Conservation (phyloP, 1,140 invertebrate genomes). For the Aphaenogaster floridana region DNA sequence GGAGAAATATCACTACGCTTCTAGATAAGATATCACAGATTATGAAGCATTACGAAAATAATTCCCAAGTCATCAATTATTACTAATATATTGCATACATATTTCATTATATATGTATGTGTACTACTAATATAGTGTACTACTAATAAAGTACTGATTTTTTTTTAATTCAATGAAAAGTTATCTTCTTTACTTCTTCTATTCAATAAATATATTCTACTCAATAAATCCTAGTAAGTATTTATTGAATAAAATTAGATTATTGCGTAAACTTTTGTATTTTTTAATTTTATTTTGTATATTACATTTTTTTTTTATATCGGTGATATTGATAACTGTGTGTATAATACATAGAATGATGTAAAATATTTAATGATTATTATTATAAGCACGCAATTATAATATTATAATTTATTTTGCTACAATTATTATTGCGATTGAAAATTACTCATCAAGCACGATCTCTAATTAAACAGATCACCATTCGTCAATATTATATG, state of each 20-base stretch:
- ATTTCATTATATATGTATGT: not conserved
- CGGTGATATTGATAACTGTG: not conserved
- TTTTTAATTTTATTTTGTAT: not conserved
- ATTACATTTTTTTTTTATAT: not conserved
- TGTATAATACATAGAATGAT: not conserved
- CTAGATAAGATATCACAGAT: not conserved
- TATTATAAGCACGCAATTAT: not conserved
- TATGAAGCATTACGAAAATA: not conserved
- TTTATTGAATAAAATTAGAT: not conserved
- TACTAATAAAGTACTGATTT: not conserved
- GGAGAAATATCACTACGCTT: not conserved
- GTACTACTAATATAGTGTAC: not conserved
- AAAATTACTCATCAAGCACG: not conserved
- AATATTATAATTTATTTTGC: slow-evolving; percentile 2
- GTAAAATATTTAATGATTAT: not conserved
- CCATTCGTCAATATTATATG: not conserved
- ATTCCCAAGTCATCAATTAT: not conserved
- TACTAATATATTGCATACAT: not conserved
- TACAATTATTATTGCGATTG: slow-evolving; percentile 3
- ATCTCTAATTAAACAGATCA: not conserved
- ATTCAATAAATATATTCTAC: not conserved
- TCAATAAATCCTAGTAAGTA: not conserved
- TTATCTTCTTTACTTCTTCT: not conserved
- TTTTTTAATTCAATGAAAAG: not conserved
- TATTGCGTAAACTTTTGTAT: not conserved